Evolutionary conservation across 53 echinoderm and acorn worm species (phyloP).

Genomic region (Pentamera pediparva): DNA sequence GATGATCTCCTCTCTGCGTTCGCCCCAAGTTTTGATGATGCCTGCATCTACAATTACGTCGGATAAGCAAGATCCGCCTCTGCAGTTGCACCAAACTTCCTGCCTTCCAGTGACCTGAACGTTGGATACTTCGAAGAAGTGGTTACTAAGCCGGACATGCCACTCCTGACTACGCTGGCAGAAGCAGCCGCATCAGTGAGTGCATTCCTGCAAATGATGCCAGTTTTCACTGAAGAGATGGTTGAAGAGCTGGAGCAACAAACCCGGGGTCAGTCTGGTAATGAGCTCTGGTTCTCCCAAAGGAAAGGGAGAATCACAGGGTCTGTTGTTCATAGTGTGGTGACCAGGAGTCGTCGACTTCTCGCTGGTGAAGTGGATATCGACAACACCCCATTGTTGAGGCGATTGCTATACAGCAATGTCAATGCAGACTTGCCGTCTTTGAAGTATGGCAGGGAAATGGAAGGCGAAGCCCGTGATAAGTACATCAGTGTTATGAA

Average conservation of each 20-base stretch:
- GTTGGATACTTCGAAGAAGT: not conserved
- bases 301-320: constrained; percentile 2
- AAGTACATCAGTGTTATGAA: not conserved
- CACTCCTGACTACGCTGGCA: not conserved
- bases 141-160: not conserved
- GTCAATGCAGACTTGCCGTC: not conserved
- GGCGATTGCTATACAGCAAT: too few relatives aligned
- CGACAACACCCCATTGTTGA: not conserved
- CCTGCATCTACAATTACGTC: not conserved
- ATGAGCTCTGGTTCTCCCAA: not conserved
- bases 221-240: not conserved
- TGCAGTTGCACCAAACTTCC: not conserved
- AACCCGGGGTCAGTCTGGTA: not conserved
- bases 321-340: not conserved
- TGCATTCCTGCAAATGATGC: not conserved
- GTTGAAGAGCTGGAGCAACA: not conserved
- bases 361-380: not conserved
- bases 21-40: not conserved
- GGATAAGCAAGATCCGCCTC: not conserved
- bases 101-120: not conserved
- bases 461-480: not conserved
- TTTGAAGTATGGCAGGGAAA: constrained; percentile 14
- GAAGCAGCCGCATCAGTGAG: not conserved
- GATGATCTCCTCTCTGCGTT: not conserved
- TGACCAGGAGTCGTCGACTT: not conserved